Base-by-base conservation (phyloP, 35 echinoderm and acorn worm genomes). In the Chiridota heheva region DNA sequence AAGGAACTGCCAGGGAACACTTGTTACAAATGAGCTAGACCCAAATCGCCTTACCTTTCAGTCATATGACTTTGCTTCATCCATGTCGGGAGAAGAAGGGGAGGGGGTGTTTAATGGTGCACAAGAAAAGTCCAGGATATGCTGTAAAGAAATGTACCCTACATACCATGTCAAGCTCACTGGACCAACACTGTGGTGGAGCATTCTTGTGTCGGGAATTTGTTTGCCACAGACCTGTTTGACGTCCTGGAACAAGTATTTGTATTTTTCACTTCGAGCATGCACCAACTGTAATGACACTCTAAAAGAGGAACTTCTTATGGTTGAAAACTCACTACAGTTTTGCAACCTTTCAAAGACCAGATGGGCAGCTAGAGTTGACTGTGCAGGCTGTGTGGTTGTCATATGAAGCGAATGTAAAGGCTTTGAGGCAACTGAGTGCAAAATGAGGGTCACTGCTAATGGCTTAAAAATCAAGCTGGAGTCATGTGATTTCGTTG, bases 101-200 rank as follows among this genome's bases (percentile, higher is more conserved):
- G n/a, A n/a, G n/a, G n/a, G n/a, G n/a, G 33, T 16, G 7, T 17
- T 34, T 30, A 51, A 51, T 22, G 72, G 32, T 5, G 13, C 31
- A 53, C 61, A 31, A 31, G 10, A 51, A 58, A 57, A 40, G 34
- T 80, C 7, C 42, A 30, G 34, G 34, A 80, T 18, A 36, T 37
- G 53, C 55, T 80, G 31, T 15, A 80, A 30, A 2, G 59, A 22
- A 28, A 80, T 7, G 34, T 80, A 27, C 59, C 77, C 15, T 80
- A 64, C 36, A 80, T 80, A 63, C 77, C 77, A 25, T 80, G 77
- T 32, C 53, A 63, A 45, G 77, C 32, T 17, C 77, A 80, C 42
- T 25, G 39, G 37, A 37, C 35, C 43, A 82, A 68, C 40, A 82
- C 78, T 18, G 29, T 46, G 27, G 78, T 68, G 6, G 60, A 82